A percentile compares a stretch with the other conserved stretches of the same genome.
phyloP scores from a whole-genome alignment of 2,797 vertebrate species.

The Vespertilio murinus region DNA sequence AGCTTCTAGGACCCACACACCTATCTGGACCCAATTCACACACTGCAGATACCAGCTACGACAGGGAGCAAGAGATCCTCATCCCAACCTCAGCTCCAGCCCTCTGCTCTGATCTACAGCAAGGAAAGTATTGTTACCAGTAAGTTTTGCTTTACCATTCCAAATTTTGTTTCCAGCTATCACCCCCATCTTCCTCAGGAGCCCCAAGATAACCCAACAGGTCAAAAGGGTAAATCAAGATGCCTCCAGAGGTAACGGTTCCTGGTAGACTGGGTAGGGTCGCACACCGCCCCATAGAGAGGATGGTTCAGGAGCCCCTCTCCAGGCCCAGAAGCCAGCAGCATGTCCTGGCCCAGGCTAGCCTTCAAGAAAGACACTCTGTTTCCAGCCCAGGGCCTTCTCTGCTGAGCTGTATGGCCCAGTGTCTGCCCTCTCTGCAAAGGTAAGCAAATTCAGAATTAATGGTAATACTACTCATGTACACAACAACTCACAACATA shows the following conservation, averaged over 20 bases:
- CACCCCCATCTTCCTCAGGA: background rate
- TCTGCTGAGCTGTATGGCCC: background rate
- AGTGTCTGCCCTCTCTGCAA: background rate
- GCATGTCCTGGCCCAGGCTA: background rate
- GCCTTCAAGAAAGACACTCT: background rate
- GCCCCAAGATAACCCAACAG: background rate
- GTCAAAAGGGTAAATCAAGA: background rate
- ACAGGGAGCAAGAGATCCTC: background rate
- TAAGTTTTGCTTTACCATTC: background rate
- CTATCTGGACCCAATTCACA: background rate
- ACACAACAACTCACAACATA: constrained; percentile 43
- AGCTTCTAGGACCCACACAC: constrained; percentile 16
- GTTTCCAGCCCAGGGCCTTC: background rate
- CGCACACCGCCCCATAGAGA: background rate
- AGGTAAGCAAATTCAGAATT: background rate
- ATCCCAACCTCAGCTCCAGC: background rate
- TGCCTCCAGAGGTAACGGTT: background rate
- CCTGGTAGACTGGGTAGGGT: background rate
- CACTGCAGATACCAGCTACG: constrained; percentile 1
- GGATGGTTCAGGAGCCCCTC: background rate
- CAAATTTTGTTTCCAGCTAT: constrained; percentile 21
- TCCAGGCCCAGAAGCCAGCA: background rate
- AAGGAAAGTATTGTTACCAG: background rate
- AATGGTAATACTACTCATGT: background rate
- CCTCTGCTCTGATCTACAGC: background rate